A percentile compares a stretch with the other conserved stretches of the same genome.
These are phyloP conservation scores for Rhinogobius similis DNA, from an alignment of 2,113 vertebrate genomes.

Conservation along the genomic window DNA sequence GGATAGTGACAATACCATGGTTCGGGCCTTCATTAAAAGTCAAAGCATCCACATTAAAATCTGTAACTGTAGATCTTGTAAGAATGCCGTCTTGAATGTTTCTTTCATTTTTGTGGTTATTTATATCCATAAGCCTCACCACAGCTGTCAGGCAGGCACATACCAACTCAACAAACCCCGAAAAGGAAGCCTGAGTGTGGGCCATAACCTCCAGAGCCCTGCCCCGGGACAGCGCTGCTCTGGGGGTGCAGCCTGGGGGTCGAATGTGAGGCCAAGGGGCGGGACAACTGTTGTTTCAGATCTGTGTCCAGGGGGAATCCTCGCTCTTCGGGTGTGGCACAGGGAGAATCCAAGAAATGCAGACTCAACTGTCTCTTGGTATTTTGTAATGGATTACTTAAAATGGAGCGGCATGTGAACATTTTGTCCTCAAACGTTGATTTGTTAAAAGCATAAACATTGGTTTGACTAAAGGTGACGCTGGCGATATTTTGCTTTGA, in stretches of 20 bases:
- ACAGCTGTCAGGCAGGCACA: slow-evolving; percentile 36
- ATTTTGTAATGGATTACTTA: neutral
- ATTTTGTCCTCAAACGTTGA: too few relatives aligned
- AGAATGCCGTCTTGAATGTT: neutral
- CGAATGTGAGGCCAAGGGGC: neutral
- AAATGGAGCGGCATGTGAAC: too few relatives aligned
- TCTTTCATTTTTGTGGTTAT: neutral
- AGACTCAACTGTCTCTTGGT: neutral
- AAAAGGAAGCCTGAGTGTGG: slow-evolving; percentile 15
- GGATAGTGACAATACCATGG: neutral
- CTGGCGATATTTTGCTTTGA: too few relatives aligned
- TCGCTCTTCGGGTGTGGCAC: slow-evolving; percentile 4
- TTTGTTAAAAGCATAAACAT: too few relatives aligned
- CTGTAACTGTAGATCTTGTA: too few relatives aligned
- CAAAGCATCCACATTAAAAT: neutral
- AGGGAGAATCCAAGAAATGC: neutral
- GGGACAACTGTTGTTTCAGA: slow-evolving; percentile 33
- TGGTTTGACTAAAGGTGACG: too few relatives aligned
- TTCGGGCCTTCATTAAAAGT: neutral
- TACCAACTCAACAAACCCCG: slow-evolving; percentile 12
- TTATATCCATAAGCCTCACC: neutral
- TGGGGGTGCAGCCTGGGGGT: neutral
- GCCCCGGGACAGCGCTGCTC: slow-evolving; percentile 18
- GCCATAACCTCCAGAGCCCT: slow-evolving; percentile 24
- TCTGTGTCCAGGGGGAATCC: neutral